Evolutionary conservation across 2,888 invertebrate species (phyloP), one percentile per base, ranked within the genome.

Genomic region (Meghimatium bilineatum): DNA sequence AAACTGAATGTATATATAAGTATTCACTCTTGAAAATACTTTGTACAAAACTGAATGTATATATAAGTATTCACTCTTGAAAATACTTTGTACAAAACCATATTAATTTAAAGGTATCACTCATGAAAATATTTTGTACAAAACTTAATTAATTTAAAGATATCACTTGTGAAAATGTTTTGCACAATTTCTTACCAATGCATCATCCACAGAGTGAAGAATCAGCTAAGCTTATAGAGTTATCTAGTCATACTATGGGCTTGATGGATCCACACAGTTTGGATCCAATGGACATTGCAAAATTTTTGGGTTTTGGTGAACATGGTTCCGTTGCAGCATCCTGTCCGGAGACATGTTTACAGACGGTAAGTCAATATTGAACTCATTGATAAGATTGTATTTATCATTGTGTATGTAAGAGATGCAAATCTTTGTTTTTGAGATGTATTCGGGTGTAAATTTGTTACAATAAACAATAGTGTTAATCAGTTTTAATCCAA

Each of bases 281-380:
- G 8, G 82, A 82, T 26, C 82, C 74, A 32, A 52, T 77, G 34
- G 83, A 83, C 36, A 36, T 83, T 78, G 83, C 87, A 60, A 87
- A 87, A 60, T 71, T 87, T 34, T 75, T 85, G 72, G 82, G 79
- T 34, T 77, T 69, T 67, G 79, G 71, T 44, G 86, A 87, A 34
- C 79, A 85, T 32, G 71, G 84, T 71, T 77, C 85, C 23, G 67
- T 82, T 36, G 69, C 84, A 60, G 92, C 87, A 87, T 91, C 56
- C 85, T 82, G 69, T 49, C 49, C 76, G 36, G 82, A 82, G 29
- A 34, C 75, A 12, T 82, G 63, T 77, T 56, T 82, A 32, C 81
- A 79, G n/a, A 44, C 60, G 81, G 81, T 82, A 82, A 82, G 91
- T 63, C 38, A 38, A 14, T 67, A 5, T 14, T 67, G 3, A 34